Conservation (phyloP, 2,888 invertebrate genomes). For the Pyrochroa serraticornis region DNA sequence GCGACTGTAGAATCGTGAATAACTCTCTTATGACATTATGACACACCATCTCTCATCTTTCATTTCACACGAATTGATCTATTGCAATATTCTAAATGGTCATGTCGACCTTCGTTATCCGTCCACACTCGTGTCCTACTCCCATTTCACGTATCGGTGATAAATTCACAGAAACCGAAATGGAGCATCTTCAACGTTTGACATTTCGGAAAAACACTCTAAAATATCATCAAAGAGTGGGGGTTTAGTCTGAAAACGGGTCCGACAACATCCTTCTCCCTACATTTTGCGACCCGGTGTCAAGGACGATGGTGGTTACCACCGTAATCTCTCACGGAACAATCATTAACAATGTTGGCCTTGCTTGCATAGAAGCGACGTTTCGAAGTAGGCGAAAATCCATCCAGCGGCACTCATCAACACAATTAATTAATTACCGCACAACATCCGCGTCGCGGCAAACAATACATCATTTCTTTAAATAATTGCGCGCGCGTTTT, state of each 20-base stretch:
- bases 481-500: too few relatives aligned
- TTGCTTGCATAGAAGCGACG: too few relatives aligned
- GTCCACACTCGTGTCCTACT: too few relatives aligned
- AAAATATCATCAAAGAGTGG: neutral
- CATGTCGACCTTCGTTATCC: too few relatives aligned
- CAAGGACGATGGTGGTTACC: neutral
- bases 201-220: neutral
- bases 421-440: neutral
- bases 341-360: neutral
- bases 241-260: neutral
- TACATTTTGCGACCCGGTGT: neutral
- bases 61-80: too few relatives aligned
- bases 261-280: neutral
- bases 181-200: conserved; percentile 10
- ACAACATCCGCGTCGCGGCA: neutral
- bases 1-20: too few relatives aligned
- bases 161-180: conserved; percentile 2
- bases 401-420: neutral
- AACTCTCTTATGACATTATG: too few relatives aligned
- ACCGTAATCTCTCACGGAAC: conserved; percentile 5
- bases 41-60: too few relatives aligned
- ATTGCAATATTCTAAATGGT: too few relatives aligned
- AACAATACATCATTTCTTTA: too few relatives aligned
- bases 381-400: neutral
- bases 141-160: too few relatives aligned